Conservation (phyloP, 2,113 vertebrate species). For the Lanius collurio region DNA sequence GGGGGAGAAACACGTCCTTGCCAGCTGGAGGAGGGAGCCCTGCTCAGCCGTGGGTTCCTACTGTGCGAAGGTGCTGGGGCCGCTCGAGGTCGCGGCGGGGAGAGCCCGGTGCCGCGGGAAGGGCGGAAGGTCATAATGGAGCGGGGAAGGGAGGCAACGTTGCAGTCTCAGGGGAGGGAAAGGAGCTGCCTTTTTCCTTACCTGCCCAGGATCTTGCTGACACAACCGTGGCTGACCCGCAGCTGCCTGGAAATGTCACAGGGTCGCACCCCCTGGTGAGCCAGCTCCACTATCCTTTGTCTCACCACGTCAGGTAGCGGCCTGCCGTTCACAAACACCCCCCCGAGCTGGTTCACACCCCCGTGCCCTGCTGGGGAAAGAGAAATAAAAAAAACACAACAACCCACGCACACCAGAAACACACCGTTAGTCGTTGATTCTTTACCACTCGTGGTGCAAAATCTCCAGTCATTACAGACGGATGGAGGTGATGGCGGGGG, state of each 20-base stretch:
- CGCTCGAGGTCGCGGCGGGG: not conserved
- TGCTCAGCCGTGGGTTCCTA: not conserved
- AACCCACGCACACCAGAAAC: slow-evolving; percentile 75
- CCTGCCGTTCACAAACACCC: slow-evolving; percentile 99
- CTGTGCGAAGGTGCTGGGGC: not conserved
- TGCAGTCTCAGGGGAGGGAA: not conserved
- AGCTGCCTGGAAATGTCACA: slow-evolving; percentile 99
- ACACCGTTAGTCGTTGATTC: slow-evolving; percentile 75
- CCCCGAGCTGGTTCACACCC: slow-evolving; percentile 99
- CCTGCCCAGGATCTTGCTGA: slow-evolving; percentile 99
- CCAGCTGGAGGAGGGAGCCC: not conserved
- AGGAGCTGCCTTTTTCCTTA: slow-evolving; percentile 71
- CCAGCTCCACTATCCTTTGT: slow-evolving; percentile 98
- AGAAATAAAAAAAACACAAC: slow-evolving; percentile 77
- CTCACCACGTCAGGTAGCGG: slow-evolving; percentile 98
- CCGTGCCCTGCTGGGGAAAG: slow-evolving; percentile 95
- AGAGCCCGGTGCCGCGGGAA: not conserved
- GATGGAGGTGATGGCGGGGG: not conserved
- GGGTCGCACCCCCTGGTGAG: slow-evolving; percentile 96
- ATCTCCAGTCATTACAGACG: not conserved
- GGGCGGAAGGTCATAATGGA: not conserved
- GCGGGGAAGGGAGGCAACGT: not conserved
- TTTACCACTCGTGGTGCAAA: not conserved
- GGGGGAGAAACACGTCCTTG: not conserved
- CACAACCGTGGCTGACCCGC: slow-evolving; percentile 98